Conservation (phyloP, 1,140 invertebrate species). For the Euura saliciscinereae region DNA sequence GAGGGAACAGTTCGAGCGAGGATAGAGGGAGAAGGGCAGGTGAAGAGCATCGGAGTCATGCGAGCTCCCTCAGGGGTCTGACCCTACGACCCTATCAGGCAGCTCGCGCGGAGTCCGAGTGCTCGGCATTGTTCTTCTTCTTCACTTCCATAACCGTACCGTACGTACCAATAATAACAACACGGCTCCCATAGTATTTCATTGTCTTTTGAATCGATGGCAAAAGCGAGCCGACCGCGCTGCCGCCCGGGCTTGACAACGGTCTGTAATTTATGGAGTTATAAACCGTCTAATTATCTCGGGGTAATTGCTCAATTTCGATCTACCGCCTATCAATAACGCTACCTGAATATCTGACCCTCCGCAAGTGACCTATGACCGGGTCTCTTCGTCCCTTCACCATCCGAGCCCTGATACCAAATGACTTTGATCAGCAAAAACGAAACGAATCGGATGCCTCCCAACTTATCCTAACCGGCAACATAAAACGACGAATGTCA, state of each 20-base stretch:
- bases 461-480: not conserved
- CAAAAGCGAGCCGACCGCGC: conserved; percentile 19
- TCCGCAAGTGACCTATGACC: not conserved
- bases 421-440: not conserved
- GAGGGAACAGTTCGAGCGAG: not conserved
- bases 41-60: conserved; percentile 46
- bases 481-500: not conserved
- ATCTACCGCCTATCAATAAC: conserved; percentile 28
- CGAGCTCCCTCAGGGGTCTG: conserved; percentile 54
- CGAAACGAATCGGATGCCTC: not conserved
- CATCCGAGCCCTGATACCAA: not conserved
- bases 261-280: conserved; percentile 42
- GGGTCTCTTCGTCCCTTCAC: not conserved
- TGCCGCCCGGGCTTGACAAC: conserved; percentile 22
- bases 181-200: not conserved
- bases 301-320: conserved; percentile 49
- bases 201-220: conserved; percentile 36
- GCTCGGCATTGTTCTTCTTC: conserved; percentile 5
- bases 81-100: conserved; percentile 52
- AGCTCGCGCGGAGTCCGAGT: conserved; percentile 38
- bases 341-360: conserved; percentile 21
- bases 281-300: conserved; percentile 47
- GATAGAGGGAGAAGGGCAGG: conserved; percentile 21
- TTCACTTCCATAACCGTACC: conserved; percentile 11
- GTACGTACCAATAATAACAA: conserved; percentile 22